A percentile compares a stretch with the other conserved stretches of the same genome.
Evolutionary conservation across 2,797 vertebrate genomes (phyloP).

Genomic region (Cuculus canorus): DNA sequence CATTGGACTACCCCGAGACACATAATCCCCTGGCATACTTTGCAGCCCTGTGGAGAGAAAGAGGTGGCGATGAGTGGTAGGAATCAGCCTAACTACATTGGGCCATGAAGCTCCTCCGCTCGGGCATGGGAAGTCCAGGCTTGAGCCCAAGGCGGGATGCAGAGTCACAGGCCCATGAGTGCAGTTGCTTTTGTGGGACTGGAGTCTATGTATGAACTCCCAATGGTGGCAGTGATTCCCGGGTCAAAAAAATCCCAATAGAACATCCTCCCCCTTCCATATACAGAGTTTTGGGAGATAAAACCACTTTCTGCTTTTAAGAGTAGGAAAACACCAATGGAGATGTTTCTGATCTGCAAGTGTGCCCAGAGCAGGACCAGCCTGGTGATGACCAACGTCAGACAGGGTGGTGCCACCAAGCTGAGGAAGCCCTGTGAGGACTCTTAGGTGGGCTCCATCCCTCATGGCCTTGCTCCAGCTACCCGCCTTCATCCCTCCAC

Average conservation of each 20-base stretch:
- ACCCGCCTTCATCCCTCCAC: neutral
- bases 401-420: neutral
- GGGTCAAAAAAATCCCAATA: fast-evolving
- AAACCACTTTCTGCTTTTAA: neutral
- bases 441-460: neutral
- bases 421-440: neutral
- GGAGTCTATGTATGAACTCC: fast-evolving
- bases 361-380: neutral
- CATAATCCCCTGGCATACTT: constrained; percentile 90
- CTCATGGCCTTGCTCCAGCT: neutral
- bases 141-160: fast-evolving
- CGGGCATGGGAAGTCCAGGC: fast-evolving
- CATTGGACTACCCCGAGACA: constrained; percentile 90
- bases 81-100: fast-evolving
- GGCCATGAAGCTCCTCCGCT: fast-evolving
- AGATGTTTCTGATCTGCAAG: neutral
- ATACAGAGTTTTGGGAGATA: neutral
- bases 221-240: fast-evolving
- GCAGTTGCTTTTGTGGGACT: fast-evolving
- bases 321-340: neutral
- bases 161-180: fast-evolving
- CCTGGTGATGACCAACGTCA: neutral
- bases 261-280: neutral
- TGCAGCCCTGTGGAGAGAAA: constrained; percentile 86
- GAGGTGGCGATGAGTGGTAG: constrained; percentile 8